A percentile compares a stretch with the other conserved stretches of the same genome.
phyloP scores from a whole-genome alignment of 2,797 vertebrate species.

The Anguilla marmorata region DNA sequence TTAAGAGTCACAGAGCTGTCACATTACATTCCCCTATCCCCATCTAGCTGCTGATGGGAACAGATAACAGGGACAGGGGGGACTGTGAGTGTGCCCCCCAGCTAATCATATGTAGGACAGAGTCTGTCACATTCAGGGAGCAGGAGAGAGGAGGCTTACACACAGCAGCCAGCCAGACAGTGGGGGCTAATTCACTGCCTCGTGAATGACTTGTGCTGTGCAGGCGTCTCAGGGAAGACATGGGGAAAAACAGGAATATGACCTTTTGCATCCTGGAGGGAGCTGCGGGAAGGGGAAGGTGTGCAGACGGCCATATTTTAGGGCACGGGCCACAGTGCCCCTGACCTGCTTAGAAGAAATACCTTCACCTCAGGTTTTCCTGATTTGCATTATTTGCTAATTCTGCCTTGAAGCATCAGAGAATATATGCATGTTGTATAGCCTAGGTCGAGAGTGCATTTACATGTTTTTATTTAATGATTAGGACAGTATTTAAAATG shows the following conservation, averaged over 20 bases:
- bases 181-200: not conserved
- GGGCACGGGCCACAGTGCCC: not conserved
- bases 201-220: not conserved
- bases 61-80: slow-evolving; percentile 27
- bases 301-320: not conserved
- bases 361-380: not conserved
- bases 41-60: slow-evolving; percentile 11
- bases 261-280: not conserved
- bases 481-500: not conserved
- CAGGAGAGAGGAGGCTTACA: not conserved
- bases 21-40: slow-evolving; percentile 26
- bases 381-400: not conserved
- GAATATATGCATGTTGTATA: not conserved
- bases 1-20: slow-evolving; percentile 33
- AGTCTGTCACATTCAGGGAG: slow-evolving; percentile 28
- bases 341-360: not conserved
- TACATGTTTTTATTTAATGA: not conserved
- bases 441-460: not conserved
- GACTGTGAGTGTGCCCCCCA: slow-evolving; percentile 13
- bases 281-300: not conserved
- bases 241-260: not conserved
- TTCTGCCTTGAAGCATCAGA: not conserved
- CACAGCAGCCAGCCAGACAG: slow-evolving; percentile 20
- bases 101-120: slow-evolving; percentile 32
- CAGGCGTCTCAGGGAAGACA: no score